A percentile compares a stretch with the other conserved stretches of the same genome.
Evolutionary conservation across 2,113 vertebrate species (phyloP).

Genomic region (Crotalus helleri): DNA sequence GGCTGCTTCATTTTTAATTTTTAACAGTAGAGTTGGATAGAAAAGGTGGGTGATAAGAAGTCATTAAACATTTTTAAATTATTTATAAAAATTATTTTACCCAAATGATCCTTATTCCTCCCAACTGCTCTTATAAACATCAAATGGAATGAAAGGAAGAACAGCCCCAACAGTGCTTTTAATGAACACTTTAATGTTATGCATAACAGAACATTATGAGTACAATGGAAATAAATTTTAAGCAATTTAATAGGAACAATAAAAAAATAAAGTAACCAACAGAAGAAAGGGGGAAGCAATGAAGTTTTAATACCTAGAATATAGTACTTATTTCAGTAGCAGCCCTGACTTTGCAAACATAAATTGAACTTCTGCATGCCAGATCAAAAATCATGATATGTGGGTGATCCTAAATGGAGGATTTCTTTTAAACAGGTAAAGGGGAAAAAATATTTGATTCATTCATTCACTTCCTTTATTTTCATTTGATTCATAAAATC

Average conservation of each 20-base stretch:
- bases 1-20: conserved; percentile 80
- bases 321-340: conserved; percentile 85
- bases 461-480: conserved; percentile 72
- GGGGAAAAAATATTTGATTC: conserved; percentile 52
- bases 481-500: conserved; percentile 76
- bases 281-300: conserved; percentile 74
- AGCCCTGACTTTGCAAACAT: conserved; percentile 72
- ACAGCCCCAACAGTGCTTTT: conserved; percentile 75
- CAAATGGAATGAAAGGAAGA: conserved; percentile 76
- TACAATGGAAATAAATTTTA: conserved; percentile 88
- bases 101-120: conserved; percentile 80
- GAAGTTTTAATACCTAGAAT: conserved; percentile 82
- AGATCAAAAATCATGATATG: conserved; percentile 74
- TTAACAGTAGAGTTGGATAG: conserved; percentile 71
- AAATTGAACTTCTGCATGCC: conserved; percentile 72
- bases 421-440: conserved; percentile 60
- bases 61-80: conserved; percentile 86
- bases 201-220: conserved; percentile 89
- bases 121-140: conserved; percentile 73
- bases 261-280: conserved; percentile 72
- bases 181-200: conserved; percentile 98
- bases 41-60: conserved; percentile 76
- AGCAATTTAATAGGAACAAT: conserved; percentile 75
- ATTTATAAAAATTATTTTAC: conserved; percentile 87
- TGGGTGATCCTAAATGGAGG: conserved; percentile 70